Conservation (phyloP, 2,113 vertebrate genomes). For the Bubo bubo region DNA sequence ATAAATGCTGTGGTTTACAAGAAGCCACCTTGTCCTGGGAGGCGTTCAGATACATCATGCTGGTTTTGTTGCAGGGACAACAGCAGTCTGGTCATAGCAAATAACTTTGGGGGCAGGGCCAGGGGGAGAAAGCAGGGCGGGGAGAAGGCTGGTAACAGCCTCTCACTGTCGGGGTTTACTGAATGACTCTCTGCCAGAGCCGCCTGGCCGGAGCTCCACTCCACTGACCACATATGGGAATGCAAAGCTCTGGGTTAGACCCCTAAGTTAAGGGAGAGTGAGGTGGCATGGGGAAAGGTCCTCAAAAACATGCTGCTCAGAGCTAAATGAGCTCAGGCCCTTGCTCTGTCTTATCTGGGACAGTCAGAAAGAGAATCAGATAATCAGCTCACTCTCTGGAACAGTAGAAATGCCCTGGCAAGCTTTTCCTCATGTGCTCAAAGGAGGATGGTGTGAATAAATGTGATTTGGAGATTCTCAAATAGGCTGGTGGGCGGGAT, state of each 20-base stretch:
- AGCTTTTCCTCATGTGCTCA: background rate
- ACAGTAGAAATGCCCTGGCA: background rate
- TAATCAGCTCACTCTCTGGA: background rate
- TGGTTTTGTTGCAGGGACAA: background rate
- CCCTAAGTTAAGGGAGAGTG: background rate
- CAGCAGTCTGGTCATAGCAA: background rate
- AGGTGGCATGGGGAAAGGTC: background rate
- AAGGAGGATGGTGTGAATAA: background rate
- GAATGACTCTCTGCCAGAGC: fast-evolving
- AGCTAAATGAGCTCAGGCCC: background rate
- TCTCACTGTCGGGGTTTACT: background rate
- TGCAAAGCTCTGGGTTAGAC: background rate
- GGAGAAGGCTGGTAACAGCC: background rate
- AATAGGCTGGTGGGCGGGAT: background rate
- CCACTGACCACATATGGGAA: background rate
- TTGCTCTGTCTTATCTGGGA: background rate
- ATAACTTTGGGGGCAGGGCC: background rate
- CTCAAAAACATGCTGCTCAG: background rate
- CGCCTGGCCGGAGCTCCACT: background rate
- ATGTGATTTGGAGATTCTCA: background rate
- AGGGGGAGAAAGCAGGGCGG: background rate
- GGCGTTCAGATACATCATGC: background rate
- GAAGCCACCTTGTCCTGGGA: background rate
- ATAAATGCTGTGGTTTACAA: background rate
- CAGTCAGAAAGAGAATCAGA: background rate